A percentile compares a stretch with the other conserved stretches of the same genome.
phyloP scores from a whole-genome alignment of 2,888 invertebrate species.

The Pterobdella sp. region DNA sequence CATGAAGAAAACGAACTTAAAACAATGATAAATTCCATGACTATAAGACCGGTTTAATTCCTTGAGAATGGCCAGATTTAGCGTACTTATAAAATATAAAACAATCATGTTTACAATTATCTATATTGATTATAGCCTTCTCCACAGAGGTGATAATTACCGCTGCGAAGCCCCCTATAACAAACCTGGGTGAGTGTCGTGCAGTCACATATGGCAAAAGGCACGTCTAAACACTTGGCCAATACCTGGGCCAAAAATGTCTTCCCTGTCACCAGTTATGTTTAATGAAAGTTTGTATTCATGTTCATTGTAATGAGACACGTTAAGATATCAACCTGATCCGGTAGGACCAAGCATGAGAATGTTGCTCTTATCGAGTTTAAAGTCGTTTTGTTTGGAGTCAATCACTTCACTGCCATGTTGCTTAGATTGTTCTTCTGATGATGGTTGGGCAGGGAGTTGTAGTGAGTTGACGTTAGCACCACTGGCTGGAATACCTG shows the following conservation, averaged over 20 bases:
- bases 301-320: background rate
- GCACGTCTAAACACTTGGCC: slow-evolving; percentile 93
- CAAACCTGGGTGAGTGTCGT: slow-evolving; percentile 52
- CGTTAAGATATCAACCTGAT: slow-evolving; percentile 55
- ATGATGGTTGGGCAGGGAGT: slow-evolving; percentile 23
- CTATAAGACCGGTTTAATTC: no score
- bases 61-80: no score
- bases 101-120: no score
- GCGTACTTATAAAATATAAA: no score
- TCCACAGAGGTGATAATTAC: no score
- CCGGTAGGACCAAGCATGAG: slow-evolving; percentile 92
- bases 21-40: no score
- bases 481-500: slow-evolving; percentile 15
- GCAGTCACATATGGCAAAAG: slow-evolving; percentile 97
- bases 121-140: no score
- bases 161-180: no score
- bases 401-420: slow-evolving; percentile 41
- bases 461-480: background rate
- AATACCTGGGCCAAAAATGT: slow-evolving; percentile 93
- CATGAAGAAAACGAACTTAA: no score
- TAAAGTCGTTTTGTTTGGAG: slow-evolving; percentile 41
- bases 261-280: slow-evolving; percentile 63
- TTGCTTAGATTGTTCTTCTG: slow-evolving; percentile 37
- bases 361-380: slow-evolving; percentile 87
- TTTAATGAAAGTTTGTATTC: background rate